phyloP scores from a whole-genome alignment of 2,888 invertebrate species.

The Orthonychiurus folsomi region DNA sequence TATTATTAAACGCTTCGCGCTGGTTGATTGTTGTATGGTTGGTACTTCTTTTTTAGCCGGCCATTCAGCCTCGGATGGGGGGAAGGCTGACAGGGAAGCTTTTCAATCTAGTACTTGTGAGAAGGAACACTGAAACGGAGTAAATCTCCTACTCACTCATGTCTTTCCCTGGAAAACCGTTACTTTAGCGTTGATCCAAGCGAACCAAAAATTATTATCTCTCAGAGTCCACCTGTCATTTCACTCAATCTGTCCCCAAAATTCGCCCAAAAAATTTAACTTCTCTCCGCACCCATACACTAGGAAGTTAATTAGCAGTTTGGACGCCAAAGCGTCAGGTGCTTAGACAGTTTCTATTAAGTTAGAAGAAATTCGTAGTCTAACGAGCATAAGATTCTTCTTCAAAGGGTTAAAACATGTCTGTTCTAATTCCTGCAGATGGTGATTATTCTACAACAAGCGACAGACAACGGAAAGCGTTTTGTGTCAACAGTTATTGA shows the following conservation, averaged over 20 bases:
- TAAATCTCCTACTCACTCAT: not conserved
- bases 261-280: not conserved
- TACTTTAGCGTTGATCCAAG: not conserved
- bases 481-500: constrained; percentile 40
- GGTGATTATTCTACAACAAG: constrained; percentile 40
- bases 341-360: too few relatives aligned
- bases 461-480: constrained; percentile 37
- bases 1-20: too few relatives aligned
- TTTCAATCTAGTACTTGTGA: not conserved
- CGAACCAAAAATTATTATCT: not conserved
- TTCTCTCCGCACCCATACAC: not conserved
- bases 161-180: not conserved
- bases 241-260: not conserved
- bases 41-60: not conserved
- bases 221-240: not conserved
- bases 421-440: constrained; percentile 28
- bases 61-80: not conserved
- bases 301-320: not conserved
- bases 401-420: not conserved
- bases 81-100: not conserved
- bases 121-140: not conserved
- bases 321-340: constrained; percentile 1
- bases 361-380: too few relatives aligned
- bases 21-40: too few relatives aligned
- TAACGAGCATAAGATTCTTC: too few relatives aligned